Base-by-base conservation (phyloP, 2,797 vertebrate species). In the Acrocephalus scirpaceus region DNA sequence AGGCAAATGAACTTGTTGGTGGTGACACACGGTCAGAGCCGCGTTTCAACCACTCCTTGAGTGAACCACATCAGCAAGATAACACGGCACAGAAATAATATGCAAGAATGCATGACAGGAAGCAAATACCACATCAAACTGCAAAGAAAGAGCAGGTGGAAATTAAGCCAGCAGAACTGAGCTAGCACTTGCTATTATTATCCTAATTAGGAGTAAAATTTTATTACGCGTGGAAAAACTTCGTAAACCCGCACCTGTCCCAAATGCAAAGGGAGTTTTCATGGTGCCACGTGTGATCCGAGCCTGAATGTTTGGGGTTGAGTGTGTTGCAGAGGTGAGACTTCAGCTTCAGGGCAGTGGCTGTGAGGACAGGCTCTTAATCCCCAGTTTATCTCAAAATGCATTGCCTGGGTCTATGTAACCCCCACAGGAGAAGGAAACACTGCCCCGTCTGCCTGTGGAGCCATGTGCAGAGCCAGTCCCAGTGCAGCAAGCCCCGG, bases 51-150 rank as follows among this genome's bases (percentile, higher is more conserved):
- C 93, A 64, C 95, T 96, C 94, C 95, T 96, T 60, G 74, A 38
- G 77, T 10, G 80, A 95, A 95, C 93, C 71, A 4, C 93, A 74
- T 64, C 18, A 5, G 71, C 36, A 5, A 95, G 92, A 96, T 96
- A 96, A 86, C 30, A 19, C 0, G 2, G 94, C 75, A 14, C 78
- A 75, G 51, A 85, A 92, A 61, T 91, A 64, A 87, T 71, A 64
- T 88, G 83, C 77, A 79, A 87, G 94, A 95, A 93, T 61, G 83
- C 77, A 48, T 30, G 92, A 62, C 91, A 94, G 95, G 93, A 95
- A 94, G 74, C 23, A 13, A 90, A 95, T 87, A 92, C 96, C 96
- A 97, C 96, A 96, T 96, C 96, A 96, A 94, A 90, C 90, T 95
- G 54, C 48, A 57, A 36, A 85, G 86, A 89, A 74, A 36, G 18